Percentiles rank a stretch among this genome's conserved stretches.
Evolutionary conservation across 2,797 vertebrate genomes (phyloP).

Genomic region (Cichlasoma orientale): DNA sequence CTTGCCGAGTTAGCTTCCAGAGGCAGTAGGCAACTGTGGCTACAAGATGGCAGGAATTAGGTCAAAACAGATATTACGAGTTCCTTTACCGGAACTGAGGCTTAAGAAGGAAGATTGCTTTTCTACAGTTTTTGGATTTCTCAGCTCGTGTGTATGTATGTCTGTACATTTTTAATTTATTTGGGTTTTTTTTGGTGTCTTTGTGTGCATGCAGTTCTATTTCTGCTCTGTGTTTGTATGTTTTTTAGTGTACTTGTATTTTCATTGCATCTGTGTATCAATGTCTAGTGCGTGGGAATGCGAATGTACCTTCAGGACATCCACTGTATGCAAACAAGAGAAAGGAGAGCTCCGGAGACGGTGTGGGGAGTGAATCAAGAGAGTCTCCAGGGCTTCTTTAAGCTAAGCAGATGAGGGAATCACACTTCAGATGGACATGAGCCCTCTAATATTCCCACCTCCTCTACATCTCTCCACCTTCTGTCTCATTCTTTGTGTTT

Average conservation of each 20-base stretch:
- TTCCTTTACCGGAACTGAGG: no score
- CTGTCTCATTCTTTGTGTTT: neutral
- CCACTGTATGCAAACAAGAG: neutral
- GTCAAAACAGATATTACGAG: no score
- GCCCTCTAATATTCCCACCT: neutral
- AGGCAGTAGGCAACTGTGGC: no score
- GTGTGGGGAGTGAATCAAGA: neutral
- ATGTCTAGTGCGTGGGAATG: neutral
- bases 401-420: slow-evolving; percentile 43
- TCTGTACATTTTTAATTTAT: no score
- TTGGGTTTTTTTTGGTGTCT: no score
- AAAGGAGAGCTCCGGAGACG: neutral
- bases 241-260: neutral
- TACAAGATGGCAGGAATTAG: no score
- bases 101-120: no score
- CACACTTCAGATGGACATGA: slow-evolving; percentile 12
- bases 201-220: no score
- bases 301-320: neutral
- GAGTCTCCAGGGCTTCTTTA: slow-evolving; percentile 23
- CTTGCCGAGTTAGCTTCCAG: no score
- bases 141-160: no score
- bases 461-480: neutral
- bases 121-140: no score
- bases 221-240: neutral
- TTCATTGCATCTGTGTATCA: neutral